phyloP scores from a whole-genome alignment of 2,888 invertebrate species.

The Masnerella sp. region DNA sequence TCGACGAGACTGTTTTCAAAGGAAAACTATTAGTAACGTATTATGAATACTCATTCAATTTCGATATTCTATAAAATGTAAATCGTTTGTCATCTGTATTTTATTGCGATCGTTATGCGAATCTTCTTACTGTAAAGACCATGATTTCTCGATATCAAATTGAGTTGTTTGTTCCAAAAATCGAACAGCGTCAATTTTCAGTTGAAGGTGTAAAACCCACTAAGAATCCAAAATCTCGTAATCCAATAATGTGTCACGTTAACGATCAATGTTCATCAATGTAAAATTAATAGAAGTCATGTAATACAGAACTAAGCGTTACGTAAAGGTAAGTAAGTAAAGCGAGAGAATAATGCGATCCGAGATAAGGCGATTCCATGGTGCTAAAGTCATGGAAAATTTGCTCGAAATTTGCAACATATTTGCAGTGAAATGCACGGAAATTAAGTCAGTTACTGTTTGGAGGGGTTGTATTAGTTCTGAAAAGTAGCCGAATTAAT shows the following conservation, averaged over 20 bases:
- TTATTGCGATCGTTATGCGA: slow-evolving; percentile 12
- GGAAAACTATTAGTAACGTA: slow-evolving; percentile 1
- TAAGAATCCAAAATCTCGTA: slow-evolving; percentile 24
- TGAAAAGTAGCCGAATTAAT: not conserved
- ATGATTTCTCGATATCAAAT: not conserved
- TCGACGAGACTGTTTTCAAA: slow-evolving; percentile 7
- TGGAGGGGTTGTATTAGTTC: too few species aligned
- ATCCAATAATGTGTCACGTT: slow-evolving; percentile 38
- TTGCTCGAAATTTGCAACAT: not conserved
- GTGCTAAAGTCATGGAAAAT: not conserved
- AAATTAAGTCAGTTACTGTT: too few species aligned
- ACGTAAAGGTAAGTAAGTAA: slow-evolving; percentile 24
- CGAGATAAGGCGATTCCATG: slow-evolving; percentile 1
- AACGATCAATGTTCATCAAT: slow-evolving; percentile 39
- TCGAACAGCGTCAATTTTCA: slow-evolving; percentile 1
- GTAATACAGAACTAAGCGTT: slow-evolving; percentile 29
- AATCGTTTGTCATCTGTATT: slow-evolving; percentile 13
- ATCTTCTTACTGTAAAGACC: too few species aligned
- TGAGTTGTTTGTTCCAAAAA: not conserved
- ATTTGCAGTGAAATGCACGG: slow-evolving; percentile 6
- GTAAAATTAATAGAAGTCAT: slow-evolving; percentile 31
- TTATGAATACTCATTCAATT: slow-evolving; percentile 15
- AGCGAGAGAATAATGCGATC: not conserved
- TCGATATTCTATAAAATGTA: slow-evolving; percentile 13
- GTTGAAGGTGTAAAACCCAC: slow-evolving; percentile 9